Evolutionary conservation across 2,797 vertebrate genomes (phyloP).

Genomic region (Semaprochilodus insignis): DNA sequence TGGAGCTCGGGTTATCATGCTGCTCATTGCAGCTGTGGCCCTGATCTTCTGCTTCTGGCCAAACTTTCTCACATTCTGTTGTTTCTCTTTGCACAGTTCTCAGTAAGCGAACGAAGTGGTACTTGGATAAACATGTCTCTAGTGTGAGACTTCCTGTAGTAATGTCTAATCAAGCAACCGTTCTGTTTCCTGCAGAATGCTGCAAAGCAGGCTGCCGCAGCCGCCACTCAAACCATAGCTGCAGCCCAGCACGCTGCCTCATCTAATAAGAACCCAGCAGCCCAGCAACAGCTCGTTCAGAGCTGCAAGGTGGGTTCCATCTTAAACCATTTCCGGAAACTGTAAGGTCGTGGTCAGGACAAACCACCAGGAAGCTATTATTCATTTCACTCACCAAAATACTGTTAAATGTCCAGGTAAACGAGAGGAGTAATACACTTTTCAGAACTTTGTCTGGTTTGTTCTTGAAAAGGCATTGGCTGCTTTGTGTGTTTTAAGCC

Average conservation of each 20-base stretch:
- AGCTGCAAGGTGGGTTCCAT: slow-evolving; percentile 88
- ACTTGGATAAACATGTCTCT: neutral
- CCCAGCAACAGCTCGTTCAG: slow-evolving; percentile 94
- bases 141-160: slow-evolving; percentile 6
- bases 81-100: neutral
- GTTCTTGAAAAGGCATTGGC: neutral
- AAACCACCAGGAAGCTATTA: neutral
- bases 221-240: slow-evolving; percentile 94
- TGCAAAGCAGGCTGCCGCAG: slow-evolving; percentile 94
- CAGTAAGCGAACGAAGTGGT: neutral
- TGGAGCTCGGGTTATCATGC: neutral
- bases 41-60: neutral
- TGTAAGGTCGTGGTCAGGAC: slow-evolving; percentile 28
- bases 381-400: neutral
- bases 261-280: slow-evolving; percentile 90
- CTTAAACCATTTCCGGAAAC: slow-evolving; percentile 24
- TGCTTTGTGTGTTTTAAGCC: too few relatives aligned
- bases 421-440: too few relatives aligned
- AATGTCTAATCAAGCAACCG: neutral
- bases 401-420: neutral
- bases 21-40: neutral
- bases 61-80: neutral
- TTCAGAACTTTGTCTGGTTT: neutral
- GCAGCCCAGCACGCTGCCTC: slow-evolving; percentile 92
- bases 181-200: slow-evolving; percentile 81